Percentiles rank a stretch among this genome's conserved stretches.
These are phyloP conservation scores for Acrocephalus arundinaceus DNA, from an alignment of 2,113 vertebrate species.

Conservation along the genomic window DNA sequence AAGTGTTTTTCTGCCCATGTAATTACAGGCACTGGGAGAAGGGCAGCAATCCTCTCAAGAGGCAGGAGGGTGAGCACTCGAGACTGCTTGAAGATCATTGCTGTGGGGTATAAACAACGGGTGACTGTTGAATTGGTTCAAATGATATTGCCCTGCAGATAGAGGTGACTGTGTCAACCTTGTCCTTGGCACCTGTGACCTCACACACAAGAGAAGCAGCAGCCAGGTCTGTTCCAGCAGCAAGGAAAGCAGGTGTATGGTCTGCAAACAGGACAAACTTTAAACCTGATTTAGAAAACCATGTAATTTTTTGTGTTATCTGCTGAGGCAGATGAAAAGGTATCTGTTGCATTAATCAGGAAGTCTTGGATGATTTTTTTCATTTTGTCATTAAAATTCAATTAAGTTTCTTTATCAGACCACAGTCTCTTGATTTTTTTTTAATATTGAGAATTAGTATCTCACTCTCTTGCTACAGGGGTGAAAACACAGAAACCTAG, in stretches of 20 bases:
- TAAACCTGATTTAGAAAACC: background rate
- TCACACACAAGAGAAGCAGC: rapidly evolving
- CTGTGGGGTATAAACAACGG: background rate
- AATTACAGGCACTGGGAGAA: background rate
- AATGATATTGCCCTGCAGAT: background rate
- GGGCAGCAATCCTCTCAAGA: background rate
- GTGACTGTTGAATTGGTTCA: background rate
- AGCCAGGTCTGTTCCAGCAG: background rate
- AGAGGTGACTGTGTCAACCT: background rate
- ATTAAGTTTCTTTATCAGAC: background rate
- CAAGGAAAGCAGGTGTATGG: background rate
- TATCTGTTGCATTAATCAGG: background rate
- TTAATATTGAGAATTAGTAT: background rate
- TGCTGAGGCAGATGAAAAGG: background rate
- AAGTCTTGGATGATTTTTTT: background rate
- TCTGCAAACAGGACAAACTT: background rate
- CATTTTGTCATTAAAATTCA: background rate
- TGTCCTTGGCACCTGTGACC: no score
- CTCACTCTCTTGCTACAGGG: background rate
- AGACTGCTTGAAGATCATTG: background rate
- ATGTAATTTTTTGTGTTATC: rapidly evolving
- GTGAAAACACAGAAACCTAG: background rate
- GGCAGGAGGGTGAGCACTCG: rapidly evolving
- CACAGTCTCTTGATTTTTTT: background rate
- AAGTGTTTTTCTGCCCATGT: background rate